phyloP scores from a whole-genome alignment of 2,888 invertebrate genomes.

The Leptodirus hochenwartii region DNA sequence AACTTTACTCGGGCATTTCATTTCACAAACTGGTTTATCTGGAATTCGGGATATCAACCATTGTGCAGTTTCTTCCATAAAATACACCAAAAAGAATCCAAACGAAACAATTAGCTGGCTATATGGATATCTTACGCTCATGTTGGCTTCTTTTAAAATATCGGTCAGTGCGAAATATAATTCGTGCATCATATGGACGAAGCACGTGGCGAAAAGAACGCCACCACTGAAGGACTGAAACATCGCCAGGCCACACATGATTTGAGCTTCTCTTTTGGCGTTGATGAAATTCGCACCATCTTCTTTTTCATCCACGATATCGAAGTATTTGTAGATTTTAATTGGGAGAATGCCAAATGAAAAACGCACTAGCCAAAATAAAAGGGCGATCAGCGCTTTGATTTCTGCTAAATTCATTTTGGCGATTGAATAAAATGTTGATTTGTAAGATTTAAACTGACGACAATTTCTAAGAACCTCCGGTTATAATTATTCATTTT shows the following conservation, averaged over 20 bases:
- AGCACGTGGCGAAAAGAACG: conserved; percentile 36
- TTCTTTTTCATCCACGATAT: conserved; percentile 16
- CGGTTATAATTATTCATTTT: no score
- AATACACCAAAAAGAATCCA: conserved; percentile 35
- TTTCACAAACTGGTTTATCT: not conserved
- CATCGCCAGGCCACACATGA: conserved; percentile 22
- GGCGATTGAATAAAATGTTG: no score
- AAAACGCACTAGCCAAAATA: conserved; percentile 29
- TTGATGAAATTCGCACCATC: conserved; percentile 20
- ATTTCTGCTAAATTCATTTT: conserved; percentile 26
- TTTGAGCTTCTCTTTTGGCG: conserved; percentile 19
- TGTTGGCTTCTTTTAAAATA: conserved; percentile 19
- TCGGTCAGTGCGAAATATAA: conserved; percentile 28
- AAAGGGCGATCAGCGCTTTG: conserved; percentile 29
- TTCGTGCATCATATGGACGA: conserved; percentile 38
- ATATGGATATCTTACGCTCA: conserved; percentile 24
- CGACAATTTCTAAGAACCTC: no score
- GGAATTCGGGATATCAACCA: conserved; percentile 9
- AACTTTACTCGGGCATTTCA: conserved; percentile 1
- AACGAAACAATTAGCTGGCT: conserved; percentile 32
- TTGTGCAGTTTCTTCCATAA: conserved; percentile 29
- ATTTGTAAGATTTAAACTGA: no score
- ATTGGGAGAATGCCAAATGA: conserved; percentile 32
- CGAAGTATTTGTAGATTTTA: conserved; percentile 27
- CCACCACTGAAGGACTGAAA: conserved; percentile 35